Base-by-base conservation (phyloP, 2,113 vertebrate genomes). In the Gorsachius goisagi region DNA sequence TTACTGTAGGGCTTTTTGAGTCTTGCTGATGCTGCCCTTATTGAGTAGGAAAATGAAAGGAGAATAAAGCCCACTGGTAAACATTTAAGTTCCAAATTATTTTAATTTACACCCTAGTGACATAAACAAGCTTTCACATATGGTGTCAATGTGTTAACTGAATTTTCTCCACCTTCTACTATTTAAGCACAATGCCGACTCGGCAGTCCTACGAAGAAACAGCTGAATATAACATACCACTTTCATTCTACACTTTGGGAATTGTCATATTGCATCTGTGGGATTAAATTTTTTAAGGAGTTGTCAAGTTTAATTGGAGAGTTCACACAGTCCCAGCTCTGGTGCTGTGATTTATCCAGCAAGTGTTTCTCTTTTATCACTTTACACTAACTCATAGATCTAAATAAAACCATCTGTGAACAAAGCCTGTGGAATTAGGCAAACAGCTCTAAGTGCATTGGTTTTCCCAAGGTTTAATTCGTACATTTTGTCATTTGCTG, bases 281-380 rank as follows among this genome's bases (percentile, higher is more conserved):
- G 97, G 93, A 97, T 67, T 88, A 20, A 59, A 81, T 75, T 16
- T 89, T 95, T 86, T 91, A 94, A 96, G 95, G 78, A 95, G 77
- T 79, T 98, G 97, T 96, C 97, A 94, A 32, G 93, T 98, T 97
- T 97, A 98, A 97, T 91, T 97, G 97, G 95, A 16, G 72, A 97
- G 93, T 89, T 97, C 97, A 90, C 95, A 96, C 79, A 86, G 82
- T 69, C 97, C 96, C 95, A 79, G 95, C 95, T 95, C 97, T 85
- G 88, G 88, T 88, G 96, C 88, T 96, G 58, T 33, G 97, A 95
- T 95, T 97, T 77, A 94, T n/a, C 69, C 97, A 92, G 67, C 88
- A 92, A 95, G 96, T 84, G 75, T 94, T 97, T 93, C 90, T 68
- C 89, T 44, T 67, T 90, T 93, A 95, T 81, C 87, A 69, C 90